Conservation (phyloP, 1,140 invertebrate genomes). For the Dolichoris vasculosae region DNA sequence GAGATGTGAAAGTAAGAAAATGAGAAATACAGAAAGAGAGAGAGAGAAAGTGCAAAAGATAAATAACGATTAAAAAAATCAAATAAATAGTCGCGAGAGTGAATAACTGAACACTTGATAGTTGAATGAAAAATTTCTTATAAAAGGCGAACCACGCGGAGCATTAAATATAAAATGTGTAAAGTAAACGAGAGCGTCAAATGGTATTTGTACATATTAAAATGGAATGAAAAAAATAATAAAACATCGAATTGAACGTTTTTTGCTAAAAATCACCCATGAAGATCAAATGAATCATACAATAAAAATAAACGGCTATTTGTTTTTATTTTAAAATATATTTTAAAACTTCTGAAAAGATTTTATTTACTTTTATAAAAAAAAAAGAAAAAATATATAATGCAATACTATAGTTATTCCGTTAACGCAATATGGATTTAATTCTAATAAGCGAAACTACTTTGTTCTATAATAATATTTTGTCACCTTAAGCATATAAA, state of each 20-base stretch:
- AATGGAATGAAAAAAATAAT: neutral
- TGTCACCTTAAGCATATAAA: neutral
- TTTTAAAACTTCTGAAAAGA: neutral
- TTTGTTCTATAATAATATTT: neutral
- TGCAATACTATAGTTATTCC: neutral
- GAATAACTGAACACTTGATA: neutral
- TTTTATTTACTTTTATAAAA: conserved; percentile 7
- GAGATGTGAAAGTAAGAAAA: neutral
- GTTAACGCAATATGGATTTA: neutral
- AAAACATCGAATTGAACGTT: conserved; percentile 28
- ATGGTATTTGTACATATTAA: conserved; percentile 47
- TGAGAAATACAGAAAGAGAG: neutral
- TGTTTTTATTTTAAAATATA: conserved; percentile 1
- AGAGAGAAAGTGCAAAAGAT: neutral
- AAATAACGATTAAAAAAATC: conserved; percentile 1
- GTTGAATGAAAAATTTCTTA: neutral
- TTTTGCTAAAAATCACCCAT: conserved; percentile 6
- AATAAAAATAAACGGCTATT: neutral
- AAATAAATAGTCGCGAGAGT: neutral
- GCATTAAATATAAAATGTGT: conserved; percentile 23
- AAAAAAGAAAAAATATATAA: neutral
- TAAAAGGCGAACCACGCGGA: conserved; percentile 31
- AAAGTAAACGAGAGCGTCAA: conserved; percentile 16
- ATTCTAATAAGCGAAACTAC: neutral
- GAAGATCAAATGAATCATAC: conserved; percentile 14